A percentile compares a stretch with the other conserved stretches of the same genome.
phyloP scores from a whole-genome alignment of 2,113 vertebrate genomes.

The Osmerus mordax region DNA sequence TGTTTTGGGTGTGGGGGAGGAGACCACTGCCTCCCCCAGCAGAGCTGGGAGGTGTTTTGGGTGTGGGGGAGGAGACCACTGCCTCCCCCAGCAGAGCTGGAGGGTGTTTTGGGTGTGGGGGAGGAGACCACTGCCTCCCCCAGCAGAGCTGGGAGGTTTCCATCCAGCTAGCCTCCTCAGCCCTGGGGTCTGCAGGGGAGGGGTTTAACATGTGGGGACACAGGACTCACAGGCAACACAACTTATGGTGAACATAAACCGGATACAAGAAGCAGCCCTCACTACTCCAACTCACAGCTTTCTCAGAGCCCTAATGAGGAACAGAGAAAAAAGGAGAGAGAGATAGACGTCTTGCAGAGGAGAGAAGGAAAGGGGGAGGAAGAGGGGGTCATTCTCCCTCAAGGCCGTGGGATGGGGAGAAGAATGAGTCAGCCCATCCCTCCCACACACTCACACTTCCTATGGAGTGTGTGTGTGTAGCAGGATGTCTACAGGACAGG shows the following conservation, averaged over 20 bases:
- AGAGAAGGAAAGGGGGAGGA: constrained; percentile 12
- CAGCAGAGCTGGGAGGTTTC: no score
- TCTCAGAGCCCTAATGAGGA: constrained; percentile 54
- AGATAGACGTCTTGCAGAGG: neutral
- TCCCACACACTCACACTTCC: constrained; percentile 23
- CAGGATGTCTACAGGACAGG: constrained; percentile 36
- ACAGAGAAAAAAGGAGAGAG: constrained; percentile 41
- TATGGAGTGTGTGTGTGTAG: constrained; percentile 3
- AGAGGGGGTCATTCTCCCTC: constrained; percentile 38
- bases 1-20: no score
- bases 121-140: no score
- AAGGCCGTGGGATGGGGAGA: constrained; percentile 43
- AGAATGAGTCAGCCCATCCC: constrained; percentile 41
- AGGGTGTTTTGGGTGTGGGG: no score
- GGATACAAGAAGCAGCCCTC: constrained; percentile 32
- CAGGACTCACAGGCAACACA: no score
- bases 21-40: no score
- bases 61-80: no score
- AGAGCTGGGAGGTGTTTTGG: no score
- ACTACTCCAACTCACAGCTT: constrained; percentile 37
- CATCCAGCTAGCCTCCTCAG: neutral
- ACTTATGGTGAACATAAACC: neutral
- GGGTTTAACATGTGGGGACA: neutral
- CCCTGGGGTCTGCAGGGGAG: neutral
- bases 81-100: no score